phyloP scores from a whole-genome alignment of 2,888 invertebrate species.

The Clunio marinus region DNA sequence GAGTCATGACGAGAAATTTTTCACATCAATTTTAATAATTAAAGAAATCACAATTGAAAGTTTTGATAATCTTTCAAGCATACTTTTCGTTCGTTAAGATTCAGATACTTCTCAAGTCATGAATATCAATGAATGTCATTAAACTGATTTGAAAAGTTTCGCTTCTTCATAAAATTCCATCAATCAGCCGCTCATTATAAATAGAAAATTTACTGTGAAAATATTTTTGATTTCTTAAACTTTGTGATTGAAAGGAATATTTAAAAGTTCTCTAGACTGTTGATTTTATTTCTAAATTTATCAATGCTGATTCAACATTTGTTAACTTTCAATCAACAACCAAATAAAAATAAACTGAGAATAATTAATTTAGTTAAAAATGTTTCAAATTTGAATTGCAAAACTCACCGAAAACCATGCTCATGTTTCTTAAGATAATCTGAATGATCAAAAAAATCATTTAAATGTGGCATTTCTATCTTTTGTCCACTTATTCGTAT shows the following conservation, averaged over 20 bases:
- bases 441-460: slow-evolving; percentile 34
- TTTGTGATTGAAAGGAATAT: no score
- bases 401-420: slow-evolving; percentile 30
- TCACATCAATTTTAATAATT: no score
- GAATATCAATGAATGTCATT: background rate
- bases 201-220: no score
- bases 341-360: no score
- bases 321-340: no score
- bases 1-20: no score
- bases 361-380: background rate
- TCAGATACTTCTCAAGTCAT: background rate
- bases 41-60: no score
- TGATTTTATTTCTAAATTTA: no score
- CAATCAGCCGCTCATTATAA: no score
- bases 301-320: background rate
- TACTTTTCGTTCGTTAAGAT: background rate
- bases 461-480: slow-evolving; percentile 31
- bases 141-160: background rate
- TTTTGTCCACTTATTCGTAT: slow-evolving; percentile 29
- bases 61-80: background rate
- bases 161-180: no score
- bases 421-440: slow-evolving; percentile 30
- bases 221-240: no score
- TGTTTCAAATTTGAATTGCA: background rate
- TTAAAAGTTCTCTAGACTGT: no score